Base-by-base conservation (phyloP, 2,113 vertebrate genomes). In the Progne subis region DNA sequence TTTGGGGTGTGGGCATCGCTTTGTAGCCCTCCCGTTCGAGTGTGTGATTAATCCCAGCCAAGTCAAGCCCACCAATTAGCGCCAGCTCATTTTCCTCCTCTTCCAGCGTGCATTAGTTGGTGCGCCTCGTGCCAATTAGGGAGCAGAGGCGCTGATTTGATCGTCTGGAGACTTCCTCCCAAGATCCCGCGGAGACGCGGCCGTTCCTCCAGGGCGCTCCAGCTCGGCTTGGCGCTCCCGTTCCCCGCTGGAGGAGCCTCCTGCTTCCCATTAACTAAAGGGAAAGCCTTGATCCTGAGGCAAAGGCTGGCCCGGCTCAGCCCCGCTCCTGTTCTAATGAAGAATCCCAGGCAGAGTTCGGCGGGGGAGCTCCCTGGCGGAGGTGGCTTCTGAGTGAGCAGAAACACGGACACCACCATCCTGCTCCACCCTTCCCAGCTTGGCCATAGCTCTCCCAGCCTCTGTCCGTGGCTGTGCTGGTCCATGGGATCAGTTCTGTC, bases 401-500 rank as follows among this genome's bases (percentile, higher is more conserved):
- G 8, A 2, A 34, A 6, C 6, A 1, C 0, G 3, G 60, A 1
- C 9, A 0, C 4, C 13, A 8, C 24, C 9, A 1, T 14, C 52
- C 78, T 23, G 0, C 3, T 7, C 23, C 15, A 1, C 12, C 39
- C 25, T 32, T 14, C 37, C 49, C 49, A 6, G 34, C 5, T 3
- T 23, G 24, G 10, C n/a, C 76, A 1, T 2, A 2, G 41, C 29
- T 41, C 16, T 20, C 39, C 65, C 57, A 4, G 47, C 1, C 39
- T 44, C 8, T 57, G 17, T 2, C 60, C 11, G 0, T 4, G 13
- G 34, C 25, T 12, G 1, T 11, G 6, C n/a, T 18, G 26, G 2
- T 18, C 37, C 1, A 0, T 5, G 2, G 57, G 32, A 5, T 77
- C 4, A 0, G 3, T 1, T 0, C 3, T n/a, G 29, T 4, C 68